Base-by-base conservation (phyloP, 2,113 vertebrate genomes). In the Psilopsiagon aymara region DNA sequence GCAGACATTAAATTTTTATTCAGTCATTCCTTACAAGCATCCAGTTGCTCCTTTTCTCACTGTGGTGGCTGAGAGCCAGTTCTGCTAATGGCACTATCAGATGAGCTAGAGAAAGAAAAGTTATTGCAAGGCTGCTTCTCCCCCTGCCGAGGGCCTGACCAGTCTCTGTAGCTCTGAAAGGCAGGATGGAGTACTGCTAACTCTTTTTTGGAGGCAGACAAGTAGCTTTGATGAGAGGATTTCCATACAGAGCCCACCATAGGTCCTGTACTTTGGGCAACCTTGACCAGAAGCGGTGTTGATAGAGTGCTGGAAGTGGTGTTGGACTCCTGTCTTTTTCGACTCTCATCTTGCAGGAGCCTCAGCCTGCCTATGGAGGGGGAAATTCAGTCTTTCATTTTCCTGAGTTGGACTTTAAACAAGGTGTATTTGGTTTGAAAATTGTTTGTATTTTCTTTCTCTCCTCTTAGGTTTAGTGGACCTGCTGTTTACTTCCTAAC, bases 1-100 rank as follows among this genome's bases (percentile, higher is more conserved):
- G 79, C n/a, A 70, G 71, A 79, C 0, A 2, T 94, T 90, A 74
- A 57, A 24, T 59, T 95, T 92, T 94, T 90, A 90, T 93, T 94
- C 8, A 14, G 25, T 92, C 10, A 0, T 78, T 90, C 60, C 86
- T 96, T 27, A 29, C 4, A 6, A 76, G 33, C 49, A 25, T 88
- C 51, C 78, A 81, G 63, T 80, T 94, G 76, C 33, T 89, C 37
- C 80, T 91, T 85, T 78, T 76, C 77, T 78, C 69, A 14, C 53
- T 92, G 47, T 11, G n/a, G 17, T 94, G 79, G 37, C 62, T 55
- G 25, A 35, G 70, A 77, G 66, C 66, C 88, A 73, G n/a, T n/a
- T 59, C 39, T 55, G 74, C 55, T 95, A 81, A 95, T 51, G 59
- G 47, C 55, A 64, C 67, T 82, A 18, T 94, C 91, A 67, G 80